Conservation (phyloP, 2,888 invertebrate species). For the Calameuta idolon region DNA sequence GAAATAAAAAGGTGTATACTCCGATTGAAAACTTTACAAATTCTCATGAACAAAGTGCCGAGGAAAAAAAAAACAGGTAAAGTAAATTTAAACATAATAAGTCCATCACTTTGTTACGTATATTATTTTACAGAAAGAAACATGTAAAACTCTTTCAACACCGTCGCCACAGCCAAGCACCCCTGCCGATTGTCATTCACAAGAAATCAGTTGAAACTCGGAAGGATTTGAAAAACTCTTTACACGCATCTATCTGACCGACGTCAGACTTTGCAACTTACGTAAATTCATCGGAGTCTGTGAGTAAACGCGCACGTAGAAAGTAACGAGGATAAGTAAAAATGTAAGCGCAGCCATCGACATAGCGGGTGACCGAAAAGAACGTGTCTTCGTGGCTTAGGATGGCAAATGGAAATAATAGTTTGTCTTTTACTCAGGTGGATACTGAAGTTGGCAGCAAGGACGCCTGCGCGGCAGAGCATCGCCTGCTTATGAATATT, state of each 20-base stretch:
- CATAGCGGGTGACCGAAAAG: background rate
- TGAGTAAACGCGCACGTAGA: slow-evolving; percentile 29
- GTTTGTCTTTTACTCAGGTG: slow-evolving; percentile 21
- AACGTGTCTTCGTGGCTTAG: background rate
- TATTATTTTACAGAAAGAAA: background rate
- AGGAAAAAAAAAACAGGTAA: background rate
- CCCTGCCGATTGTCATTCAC: background rate
- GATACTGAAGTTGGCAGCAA: slow-evolving; percentile 28
- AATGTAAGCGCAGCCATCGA: background rate
- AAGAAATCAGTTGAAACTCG: background rate
- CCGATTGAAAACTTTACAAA: background rate
- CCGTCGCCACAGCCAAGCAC: background rate
- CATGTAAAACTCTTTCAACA: background rate
- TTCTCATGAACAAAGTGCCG: background rate
- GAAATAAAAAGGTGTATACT: background rate
- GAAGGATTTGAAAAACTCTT: background rate
- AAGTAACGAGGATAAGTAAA: background rate
- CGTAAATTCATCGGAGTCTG: slow-evolving; percentile 48
- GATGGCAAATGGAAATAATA: background rate
- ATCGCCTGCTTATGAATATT: slow-evolving; percentile 54
- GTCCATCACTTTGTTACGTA: background rate
- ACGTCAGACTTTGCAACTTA: slow-evolving; percentile 33
- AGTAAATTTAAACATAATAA: background rate
- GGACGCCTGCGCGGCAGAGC: slow-evolving; percentile 49
- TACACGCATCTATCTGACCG: background rate